Evolutionary conservation across 2,888 invertebrate species (phyloP).

Genomic region (Disparrhopalites patrizii): DNA sequence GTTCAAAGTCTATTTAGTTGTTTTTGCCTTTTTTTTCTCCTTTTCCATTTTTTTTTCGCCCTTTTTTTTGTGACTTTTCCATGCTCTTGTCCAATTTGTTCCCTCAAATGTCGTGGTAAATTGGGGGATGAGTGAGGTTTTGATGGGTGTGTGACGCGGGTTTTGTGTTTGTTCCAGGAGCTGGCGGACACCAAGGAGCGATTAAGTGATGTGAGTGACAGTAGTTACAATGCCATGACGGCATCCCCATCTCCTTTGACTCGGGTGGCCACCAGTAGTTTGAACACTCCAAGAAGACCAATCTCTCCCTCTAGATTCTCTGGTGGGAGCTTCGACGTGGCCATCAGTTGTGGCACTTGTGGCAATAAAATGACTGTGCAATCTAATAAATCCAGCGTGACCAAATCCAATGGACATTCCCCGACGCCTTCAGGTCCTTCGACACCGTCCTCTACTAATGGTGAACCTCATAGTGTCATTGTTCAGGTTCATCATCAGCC

Average conservation of each 20-base stretch:
- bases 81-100: too few species aligned
- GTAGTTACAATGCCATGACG: not conserved
- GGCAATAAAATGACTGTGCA: constrained; percentile 34
- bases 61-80: too few species aligned
- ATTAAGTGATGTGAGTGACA: not conserved
- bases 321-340: constrained; percentile 47
- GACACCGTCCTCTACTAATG: constrained; percentile 42
- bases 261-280: constrained; percentile 35
- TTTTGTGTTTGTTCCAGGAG: not conserved
- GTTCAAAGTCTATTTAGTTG: too few species aligned
- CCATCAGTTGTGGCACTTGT: constrained; percentile 45
- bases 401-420: not conserved
- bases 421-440: constrained; percentile 35
- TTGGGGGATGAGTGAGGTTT: too few species aligned
- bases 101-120: too few species aligned
- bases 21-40: too few species aligned
- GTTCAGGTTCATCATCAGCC: constrained; percentile 43
- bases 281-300: constrained; percentile 22
- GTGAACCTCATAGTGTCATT: constrained; percentile 39
- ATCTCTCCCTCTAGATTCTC: constrained; percentile 45
- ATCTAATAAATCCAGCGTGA: not conserved
- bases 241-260: constrained; percentile 27
- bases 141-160: too few species aligned
- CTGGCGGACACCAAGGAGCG: not conserved
- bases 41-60: too few species aligned